These are phyloP conservation scores for Colossoma macropomum DNA, from an alignment of 2,113 vertebrate species.

Conservation along the genomic window DNA sequence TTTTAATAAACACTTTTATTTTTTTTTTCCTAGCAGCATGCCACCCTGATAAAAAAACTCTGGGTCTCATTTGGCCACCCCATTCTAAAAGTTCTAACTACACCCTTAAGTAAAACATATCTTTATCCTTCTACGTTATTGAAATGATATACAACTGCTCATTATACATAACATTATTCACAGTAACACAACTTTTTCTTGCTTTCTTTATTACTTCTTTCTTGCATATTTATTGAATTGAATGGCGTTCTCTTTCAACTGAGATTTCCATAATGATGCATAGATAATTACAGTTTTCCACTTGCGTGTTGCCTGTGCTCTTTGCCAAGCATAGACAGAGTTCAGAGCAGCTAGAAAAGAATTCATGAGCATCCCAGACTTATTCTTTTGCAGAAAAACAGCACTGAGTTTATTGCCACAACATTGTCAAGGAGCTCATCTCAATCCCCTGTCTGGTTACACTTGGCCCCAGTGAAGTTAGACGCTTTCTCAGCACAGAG, in stretches of 20 bases:
- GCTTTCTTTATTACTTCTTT: no score
- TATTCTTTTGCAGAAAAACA: background rate
- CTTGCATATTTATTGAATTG: background rate
- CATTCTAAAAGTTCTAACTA: no score
- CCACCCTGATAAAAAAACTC: no score
- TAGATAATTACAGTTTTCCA: background rate
- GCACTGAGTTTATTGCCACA: background rate
- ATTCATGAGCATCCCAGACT: background rate
- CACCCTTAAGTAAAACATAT: no score
- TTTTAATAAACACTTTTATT: no score
- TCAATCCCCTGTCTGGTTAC: background rate
- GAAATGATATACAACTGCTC: no score
- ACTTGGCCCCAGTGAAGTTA: background rate
- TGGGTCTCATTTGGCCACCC: no score
- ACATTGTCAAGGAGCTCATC: background rate
- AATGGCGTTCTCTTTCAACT: background rate
- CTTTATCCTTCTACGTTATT: no score
- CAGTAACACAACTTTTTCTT: no score
- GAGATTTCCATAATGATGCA: background rate
- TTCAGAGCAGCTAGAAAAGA: background rate
- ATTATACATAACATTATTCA: no score
- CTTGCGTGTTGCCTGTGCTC: background rate
- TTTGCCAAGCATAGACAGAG: background rate
- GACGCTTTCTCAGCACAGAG: background rate
- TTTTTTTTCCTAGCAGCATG: no score